A percentile compares a stretch with the other conserved stretches of the same genome.
phyloP scores from a whole-genome alignment of 1,140 invertebrate species.

The Brachionus manjavacas region DNA sequence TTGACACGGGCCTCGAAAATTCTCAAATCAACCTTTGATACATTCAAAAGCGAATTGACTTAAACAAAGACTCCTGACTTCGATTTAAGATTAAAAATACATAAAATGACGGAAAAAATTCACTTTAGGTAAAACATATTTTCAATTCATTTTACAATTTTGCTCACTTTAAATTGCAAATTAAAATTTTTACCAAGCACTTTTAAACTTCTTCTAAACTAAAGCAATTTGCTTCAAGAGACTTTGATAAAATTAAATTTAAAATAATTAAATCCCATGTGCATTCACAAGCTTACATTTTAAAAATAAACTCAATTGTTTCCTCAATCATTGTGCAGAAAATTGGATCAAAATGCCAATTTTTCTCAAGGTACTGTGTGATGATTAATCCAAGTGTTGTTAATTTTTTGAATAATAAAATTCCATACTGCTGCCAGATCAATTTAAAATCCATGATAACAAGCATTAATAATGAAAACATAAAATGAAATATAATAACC shows the following conservation, averaged over 20 bases:
- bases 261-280: too few species aligned
- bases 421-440: background rate
- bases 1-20: background rate
- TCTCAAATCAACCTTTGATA: background rate
- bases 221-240: too few species aligned
- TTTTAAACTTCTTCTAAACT: too few species aligned
- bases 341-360: background rate
- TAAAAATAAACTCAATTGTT: too few species aligned
- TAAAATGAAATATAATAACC: conserved; percentile 30
- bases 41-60: background rate
- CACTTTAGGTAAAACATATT: background rate
- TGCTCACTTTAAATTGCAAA: background rate
- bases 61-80: background rate
- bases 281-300: too few species aligned
- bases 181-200: background rate
- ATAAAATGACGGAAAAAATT: background rate
- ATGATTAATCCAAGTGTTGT: background rate
- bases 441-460: background rate
- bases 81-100: background rate
- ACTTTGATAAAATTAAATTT: too few species aligned
- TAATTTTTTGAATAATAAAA: background rate
- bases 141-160: background rate
- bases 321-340: background rate
- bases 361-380: background rate
- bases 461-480: background rate